Base-by-base conservation (phyloP, 2,888 invertebrate species). In the Heliconius cydno region DNA sequence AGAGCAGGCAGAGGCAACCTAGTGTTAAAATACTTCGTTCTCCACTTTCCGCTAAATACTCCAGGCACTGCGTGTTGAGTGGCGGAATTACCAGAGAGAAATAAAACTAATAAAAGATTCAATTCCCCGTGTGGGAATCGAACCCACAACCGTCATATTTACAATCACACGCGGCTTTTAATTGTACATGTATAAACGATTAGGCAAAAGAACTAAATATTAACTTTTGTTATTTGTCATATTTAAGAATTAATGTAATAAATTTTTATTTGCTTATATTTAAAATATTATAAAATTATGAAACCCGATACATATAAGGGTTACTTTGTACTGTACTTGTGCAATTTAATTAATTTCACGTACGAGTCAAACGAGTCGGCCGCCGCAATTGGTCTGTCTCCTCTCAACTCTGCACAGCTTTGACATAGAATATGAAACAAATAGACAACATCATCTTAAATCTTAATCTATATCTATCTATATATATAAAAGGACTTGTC, bases 341-440 rank as follows among this genome's bases (percentile, higher is more conserved):
- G 87, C 89, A 89, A 88, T 89, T 87, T 89, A 89, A 91, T 91
- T 90, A 90, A 88, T 88, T 86, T 87, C 84, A 84, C 84, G 85
- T 84, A 86, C 85, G 85, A 86, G 85, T 85, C 84, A 85, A 86
- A 85, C 88, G 86, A 81, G 77, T 80, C 75, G 57, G 68, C 87
- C 87, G 86, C 85, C 88, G 86, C 89, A 90, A 91, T 90, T 89
- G 87, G 85, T 84, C 84, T 86, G 87, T 88, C 87, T 86, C 85
- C 86, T 85, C 85, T 84, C 72, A 78, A 67, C 82, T 83, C 82
- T 82, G 84, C 83, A 84, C 83, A 84, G 87, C 86, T 86, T 68
- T 60, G 75, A 30, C 85, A 88, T 82, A 86, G 85, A 88, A 76
- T 85, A 79, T 46, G 68, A 34, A 85, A 83, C 76, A 10, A 77